Evolutionary conservation across 2,797 vertebrate species (phyloP).

Genomic region (Mus spretus): DNA sequence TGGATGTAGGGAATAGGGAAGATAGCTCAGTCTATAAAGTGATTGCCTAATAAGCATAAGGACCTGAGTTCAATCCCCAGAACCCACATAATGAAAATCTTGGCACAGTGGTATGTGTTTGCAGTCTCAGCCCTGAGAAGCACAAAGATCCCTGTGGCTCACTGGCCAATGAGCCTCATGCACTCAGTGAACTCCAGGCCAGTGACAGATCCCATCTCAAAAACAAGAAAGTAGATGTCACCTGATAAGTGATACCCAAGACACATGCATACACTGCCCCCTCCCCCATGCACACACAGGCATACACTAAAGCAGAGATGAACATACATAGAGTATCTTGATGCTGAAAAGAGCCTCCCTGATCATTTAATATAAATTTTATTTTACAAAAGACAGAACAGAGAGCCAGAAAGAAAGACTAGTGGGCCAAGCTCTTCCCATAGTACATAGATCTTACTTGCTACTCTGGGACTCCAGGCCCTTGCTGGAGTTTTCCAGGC

Average conservation of each 20-base stretch:
- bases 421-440: neutral
- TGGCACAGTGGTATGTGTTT: neutral
- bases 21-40: neutral
- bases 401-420: constrained; percentile 25
- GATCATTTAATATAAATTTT: neutral
- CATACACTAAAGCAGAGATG: neutral
- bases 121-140: neutral
- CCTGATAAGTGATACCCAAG: neutral
- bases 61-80: neutral
- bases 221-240: neutral
- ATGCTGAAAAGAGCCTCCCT: neutral
- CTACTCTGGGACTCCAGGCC: neutral
- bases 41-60: too few species aligned
- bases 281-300: neutral
- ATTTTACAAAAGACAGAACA: neutral
- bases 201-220: neutral
- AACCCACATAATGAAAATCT: neutral
- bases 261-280: neutral
- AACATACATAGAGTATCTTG: neutral
- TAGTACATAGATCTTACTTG: constrained; percentile 14
- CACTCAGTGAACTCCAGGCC: neutral
- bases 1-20: neutral
- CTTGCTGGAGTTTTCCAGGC: neutral
- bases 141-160: neutral
- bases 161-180: neutral